These are phyloP conservation scores for Zosterops borbonicus DNA, from an alignment of 2,113 vertebrate species.

Conservation along the genomic window DNA sequence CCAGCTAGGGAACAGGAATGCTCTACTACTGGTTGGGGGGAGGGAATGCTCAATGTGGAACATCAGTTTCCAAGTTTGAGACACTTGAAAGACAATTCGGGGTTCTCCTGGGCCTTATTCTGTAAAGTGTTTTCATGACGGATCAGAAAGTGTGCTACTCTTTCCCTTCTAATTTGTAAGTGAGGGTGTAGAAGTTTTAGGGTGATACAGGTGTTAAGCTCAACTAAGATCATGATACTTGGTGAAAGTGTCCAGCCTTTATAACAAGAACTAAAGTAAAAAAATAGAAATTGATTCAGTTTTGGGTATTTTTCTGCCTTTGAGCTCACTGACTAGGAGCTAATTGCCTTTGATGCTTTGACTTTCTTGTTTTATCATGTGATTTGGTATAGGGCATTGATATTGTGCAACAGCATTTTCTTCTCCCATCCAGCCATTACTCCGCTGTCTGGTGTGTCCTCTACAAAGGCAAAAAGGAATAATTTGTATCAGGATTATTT, in stretches of 20 bases:
- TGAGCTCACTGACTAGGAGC: background rate
- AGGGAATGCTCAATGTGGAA: background rate
- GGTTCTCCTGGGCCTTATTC: background rate
- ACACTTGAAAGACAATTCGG: background rate
- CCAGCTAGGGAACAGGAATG: background rate
- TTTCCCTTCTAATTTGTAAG: background rate
- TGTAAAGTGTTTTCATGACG: background rate
- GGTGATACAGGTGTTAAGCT: background rate
- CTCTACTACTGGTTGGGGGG: rapidly evolving
- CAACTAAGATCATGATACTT: background rate
- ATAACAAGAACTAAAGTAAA: background rate
- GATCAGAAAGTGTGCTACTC: background rate
- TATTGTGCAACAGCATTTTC: background rate
- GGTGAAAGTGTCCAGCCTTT: background rate
- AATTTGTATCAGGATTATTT: background rate
- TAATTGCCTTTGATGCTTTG: background rate
- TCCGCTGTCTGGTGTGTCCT: background rate
- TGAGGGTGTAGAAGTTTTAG: background rate
- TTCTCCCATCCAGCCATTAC: background rate
- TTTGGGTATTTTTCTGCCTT: background rate
- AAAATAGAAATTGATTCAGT: background rate
- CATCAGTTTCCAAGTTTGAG: background rate
- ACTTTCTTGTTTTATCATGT: background rate
- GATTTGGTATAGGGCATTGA: background rate
- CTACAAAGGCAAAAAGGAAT: background rate